phyloP scores from a whole-genome alignment of 1,140 invertebrate species.

The Hylaeus volcanicus region DNA sequence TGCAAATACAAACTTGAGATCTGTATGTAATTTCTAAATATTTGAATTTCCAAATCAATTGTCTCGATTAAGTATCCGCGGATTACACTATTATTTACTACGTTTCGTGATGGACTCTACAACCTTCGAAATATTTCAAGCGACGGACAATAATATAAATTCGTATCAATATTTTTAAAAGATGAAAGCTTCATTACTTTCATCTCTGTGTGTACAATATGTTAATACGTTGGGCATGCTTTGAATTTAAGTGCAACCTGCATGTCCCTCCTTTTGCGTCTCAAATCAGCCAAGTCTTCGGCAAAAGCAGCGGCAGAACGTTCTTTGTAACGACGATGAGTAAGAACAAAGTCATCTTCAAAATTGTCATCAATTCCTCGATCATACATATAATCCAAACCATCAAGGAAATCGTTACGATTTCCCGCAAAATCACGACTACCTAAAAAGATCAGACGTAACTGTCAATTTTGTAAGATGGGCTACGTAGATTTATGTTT shows the following conservation, averaged over 20 bases:
- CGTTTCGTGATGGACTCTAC: neutral
- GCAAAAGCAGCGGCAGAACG: slow-evolving; percentile 76
- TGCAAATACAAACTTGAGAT: neutral
- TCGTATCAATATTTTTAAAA: neutral
- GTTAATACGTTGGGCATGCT: neutral
- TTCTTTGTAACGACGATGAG: slow-evolving; percentile 74
- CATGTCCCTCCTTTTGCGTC: slow-evolving; percentile 75
- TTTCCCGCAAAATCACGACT: slow-evolving; percentile 71
- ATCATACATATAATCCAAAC: slow-evolving; percentile 69
- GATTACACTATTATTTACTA: neutral
- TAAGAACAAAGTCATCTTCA: slow-evolving; percentile 72
- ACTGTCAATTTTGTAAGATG: no score
- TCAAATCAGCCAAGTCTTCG: slow-evolving; percentile 76
- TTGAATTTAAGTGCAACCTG: slow-evolving; percentile 65
- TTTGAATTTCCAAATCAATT: no score
- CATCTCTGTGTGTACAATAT: neutral
- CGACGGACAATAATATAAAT: no score
- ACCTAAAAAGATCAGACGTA: slow-evolving; percentile 66
- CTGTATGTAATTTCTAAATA: no score
- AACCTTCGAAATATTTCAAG: neutral
- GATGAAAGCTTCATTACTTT: neutral
- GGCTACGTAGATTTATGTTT: no score
- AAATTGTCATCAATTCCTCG: slow-evolving; percentile 63
- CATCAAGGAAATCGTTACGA: slow-evolving; percentile 70
- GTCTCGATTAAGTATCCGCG: neutral